Evolutionary conservation across 2,888 invertebrate species (phyloP).

Genomic region (Serripes groenlandicus): DNA sequence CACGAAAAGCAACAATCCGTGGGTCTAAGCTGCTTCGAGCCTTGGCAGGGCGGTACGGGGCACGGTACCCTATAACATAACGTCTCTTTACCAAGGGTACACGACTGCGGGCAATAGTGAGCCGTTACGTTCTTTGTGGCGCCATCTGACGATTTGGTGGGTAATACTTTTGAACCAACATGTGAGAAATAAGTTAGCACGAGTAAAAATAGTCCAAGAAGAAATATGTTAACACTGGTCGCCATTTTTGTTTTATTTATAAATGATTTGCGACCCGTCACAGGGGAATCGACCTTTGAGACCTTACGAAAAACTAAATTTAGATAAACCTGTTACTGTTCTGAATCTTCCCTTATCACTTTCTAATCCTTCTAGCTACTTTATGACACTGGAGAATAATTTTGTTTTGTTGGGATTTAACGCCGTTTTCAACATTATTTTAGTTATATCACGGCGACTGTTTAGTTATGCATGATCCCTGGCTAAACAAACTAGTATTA

Average conservation of each 20-base stretch:
- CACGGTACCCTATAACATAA: conserved; percentile 37
- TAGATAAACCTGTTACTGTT: no score
- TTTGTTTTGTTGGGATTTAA: no score
- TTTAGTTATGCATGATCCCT: no score
- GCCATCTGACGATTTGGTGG: background rate
- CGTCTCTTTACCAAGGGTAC: conserved; percentile 49
- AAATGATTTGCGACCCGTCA: no score
- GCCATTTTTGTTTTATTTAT: background rate
- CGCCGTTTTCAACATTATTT: no score
- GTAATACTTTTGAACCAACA: background rate
- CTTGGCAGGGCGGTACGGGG: conserved; percentile 46
- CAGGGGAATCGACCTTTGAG: no score
- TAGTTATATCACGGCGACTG: no score
- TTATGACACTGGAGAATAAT: no score
- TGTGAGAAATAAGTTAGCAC: background rate
- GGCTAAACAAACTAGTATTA: no score
- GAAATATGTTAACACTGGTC: background rate
- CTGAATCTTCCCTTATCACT: no score
- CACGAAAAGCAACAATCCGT: conserved; percentile 46
- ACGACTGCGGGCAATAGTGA: conserved; percentile 43
- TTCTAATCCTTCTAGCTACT: no score
- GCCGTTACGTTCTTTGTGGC: conserved; percentile 43
- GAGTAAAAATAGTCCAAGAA: background rate
- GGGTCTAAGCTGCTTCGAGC: conserved; percentile 19
- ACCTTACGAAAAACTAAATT: no score